Conservation (phyloP, 2,797 vertebrate genomes). For the Sebastes hubbsi region DNA sequence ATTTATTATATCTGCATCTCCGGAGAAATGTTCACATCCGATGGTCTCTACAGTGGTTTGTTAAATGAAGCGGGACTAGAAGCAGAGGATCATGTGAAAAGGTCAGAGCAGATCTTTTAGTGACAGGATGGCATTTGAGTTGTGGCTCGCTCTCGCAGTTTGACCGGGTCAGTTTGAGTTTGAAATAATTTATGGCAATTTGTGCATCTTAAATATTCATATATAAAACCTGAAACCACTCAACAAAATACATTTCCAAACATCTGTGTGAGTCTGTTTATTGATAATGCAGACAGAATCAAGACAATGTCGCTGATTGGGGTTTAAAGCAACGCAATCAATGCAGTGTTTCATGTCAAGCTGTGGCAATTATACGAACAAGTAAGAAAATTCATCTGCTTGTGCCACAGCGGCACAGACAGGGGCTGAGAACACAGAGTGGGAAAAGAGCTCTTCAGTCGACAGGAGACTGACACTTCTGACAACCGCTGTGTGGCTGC, state of each 20-base stretch:
- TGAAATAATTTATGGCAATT: slow-evolving; percentile 17
- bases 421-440: slow-evolving; percentile 1
- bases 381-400: slow-evolving; percentile 52
- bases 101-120: slow-evolving; percentile 66
- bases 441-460: slow-evolving; percentile 31
- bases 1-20: slow-evolving; percentile 65
- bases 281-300: slow-evolving; percentile 31
- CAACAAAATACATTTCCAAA: background rate
- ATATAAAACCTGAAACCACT: background rate
- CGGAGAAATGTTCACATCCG: slow-evolving; percentile 64
- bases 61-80: slow-evolving; percentile 70
- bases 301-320: slow-evolving; percentile 55
- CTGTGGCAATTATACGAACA: slow-evolving; percentile 59
- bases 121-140: slow-evolving; percentile 64
- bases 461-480: slow-evolving; percentile 51
- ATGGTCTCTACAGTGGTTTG: slow-evolving; percentile 69
- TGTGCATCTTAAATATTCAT: background rate
- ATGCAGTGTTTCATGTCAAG: slow-evolving; percentile 35
- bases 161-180: slow-evolving; percentile 23
- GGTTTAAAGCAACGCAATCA: slow-evolving; percentile 60
- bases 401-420: slow-evolving; percentile 10
- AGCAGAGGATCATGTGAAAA: slow-evolving; percentile 70
- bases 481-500: slow-evolving; percentile 34
- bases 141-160: slow-evolving; percentile 15
- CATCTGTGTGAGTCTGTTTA: slow-evolving; percentile 3